A percentile compares a stretch with the other conserved stretches of the same genome.
Evolutionary conservation across 2,113 vertebrate species (phyloP).

Genomic region (Cariama cristata): DNA sequence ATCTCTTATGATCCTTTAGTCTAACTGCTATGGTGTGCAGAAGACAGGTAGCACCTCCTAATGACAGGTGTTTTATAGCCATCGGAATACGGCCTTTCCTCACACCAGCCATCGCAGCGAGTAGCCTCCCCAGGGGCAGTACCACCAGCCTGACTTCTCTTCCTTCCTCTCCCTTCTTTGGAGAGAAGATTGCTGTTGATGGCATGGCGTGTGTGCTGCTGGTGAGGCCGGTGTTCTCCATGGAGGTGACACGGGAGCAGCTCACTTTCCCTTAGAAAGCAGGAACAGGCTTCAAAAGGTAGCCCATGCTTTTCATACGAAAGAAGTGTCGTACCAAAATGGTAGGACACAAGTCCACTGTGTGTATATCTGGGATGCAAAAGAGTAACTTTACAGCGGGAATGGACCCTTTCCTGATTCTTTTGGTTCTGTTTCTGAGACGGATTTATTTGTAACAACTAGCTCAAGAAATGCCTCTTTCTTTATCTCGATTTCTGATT

Average conservation of each 20-base stretch:
- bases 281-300: not conserved
- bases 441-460: not conserved
- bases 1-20: not conserved
- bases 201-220: not conserved
- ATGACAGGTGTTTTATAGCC: not conserved
- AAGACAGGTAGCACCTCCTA: not conserved
- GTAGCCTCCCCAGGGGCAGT: not conserved
- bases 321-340: not conserved
- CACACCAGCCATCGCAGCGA: fast-evolving
- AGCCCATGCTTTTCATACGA: not conserved
- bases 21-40: not conserved
- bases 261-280: not conserved
- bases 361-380: not conserved
- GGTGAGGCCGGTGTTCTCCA: not conserved
- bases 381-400: not conserved
- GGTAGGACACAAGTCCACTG: not conserved
- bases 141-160: not conserved
- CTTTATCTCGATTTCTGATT: not conserved
- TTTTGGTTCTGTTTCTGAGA: not conserved
- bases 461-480: not conserved
- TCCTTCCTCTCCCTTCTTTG: not conserved
- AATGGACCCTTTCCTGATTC: not conserved
- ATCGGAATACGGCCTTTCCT: not conserved
- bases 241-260: not conserved
- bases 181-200: not conserved